A percentile compares a stretch with the other conserved stretches of the same genome.
Conservation (phyloP, 2,113 vertebrate species). For the Ciconia boyciana region DNA sequence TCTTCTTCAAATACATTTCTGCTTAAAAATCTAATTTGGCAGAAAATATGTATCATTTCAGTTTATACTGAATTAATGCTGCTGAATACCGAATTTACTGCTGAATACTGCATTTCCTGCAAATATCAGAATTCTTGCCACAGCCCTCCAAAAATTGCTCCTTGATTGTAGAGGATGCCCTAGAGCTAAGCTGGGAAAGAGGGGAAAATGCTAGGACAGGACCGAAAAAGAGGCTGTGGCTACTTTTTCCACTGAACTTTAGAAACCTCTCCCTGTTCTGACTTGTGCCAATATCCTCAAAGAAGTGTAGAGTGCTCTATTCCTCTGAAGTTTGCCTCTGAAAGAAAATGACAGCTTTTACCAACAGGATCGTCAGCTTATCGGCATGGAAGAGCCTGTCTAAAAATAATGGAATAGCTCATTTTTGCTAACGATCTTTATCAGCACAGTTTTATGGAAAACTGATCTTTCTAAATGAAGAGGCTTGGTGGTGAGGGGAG, state of each 20-base stretch:
- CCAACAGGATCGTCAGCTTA: neutral
- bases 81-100: neutral
- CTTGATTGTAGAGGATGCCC: neutral
- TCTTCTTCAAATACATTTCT: neutral
- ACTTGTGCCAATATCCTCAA: neutral
- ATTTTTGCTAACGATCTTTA: neutral
- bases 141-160: neutral
- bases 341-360: neutral
- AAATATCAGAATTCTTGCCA: neutral
- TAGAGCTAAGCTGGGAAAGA: neutral
- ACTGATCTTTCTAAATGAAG: neutral
- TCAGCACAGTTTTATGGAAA: neutral
- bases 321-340: neutral
- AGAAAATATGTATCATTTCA: neutral
- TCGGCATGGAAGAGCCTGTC: neutral
- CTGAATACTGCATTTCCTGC: neutral
- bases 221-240: neutral
- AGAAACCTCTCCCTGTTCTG: neutral
- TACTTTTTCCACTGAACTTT: neutral
- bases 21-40: neutral
- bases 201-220: neutral
- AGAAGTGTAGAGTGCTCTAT: neutral
- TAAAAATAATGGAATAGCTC: neutral
- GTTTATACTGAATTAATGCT: neutral
- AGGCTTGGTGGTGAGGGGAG: neutral